Conservation (phyloP, 2,888 invertebrate genomes). For the Sylvicola fuscatus region DNA sequence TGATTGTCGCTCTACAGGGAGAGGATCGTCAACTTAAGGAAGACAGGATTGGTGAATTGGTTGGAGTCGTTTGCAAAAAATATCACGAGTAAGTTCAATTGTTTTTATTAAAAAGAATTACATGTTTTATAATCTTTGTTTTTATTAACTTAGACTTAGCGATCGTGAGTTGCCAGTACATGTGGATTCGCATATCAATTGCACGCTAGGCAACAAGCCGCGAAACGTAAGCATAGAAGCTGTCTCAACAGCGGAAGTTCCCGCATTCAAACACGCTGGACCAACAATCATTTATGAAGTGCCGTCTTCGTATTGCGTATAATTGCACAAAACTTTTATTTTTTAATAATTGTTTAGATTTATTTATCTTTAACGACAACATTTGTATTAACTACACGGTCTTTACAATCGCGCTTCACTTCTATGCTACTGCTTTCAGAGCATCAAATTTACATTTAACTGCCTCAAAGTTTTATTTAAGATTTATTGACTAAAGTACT, state of each 20-base stretch:
- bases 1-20: slow-evolving; percentile 54
- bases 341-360: no score
- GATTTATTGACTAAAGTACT: no score
- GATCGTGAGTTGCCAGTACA: slow-evolving; percentile 49
- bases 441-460: no score
- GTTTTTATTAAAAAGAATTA: background rate
- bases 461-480: no score
- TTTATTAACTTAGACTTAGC: no score
- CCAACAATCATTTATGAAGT: slow-evolving; percentile 23
- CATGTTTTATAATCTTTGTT: background rate
- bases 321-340: slow-evolving; percentile 7
- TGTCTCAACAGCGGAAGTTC: slow-evolving; percentile 18
- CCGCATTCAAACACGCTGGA: slow-evolving; percentile 19
- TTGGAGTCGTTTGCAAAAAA: slow-evolving; percentile 59
- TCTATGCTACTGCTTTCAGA: no score
- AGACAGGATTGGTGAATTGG: slow-evolving; percentile 70
- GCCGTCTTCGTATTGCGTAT: slow-evolving; percentile 20
- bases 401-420: no score
- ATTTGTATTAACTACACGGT: no score
- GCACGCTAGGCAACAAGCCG: slow-evolving; percentile 71
- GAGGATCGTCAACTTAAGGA: slow-evolving; percentile 27
- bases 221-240: slow-evolving; percentile 21
- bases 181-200: slow-evolving; percentile 52
- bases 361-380: no score
- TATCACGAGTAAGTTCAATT: slow-evolving; percentile 48